Evolutionary conservation across 2,113 vertebrate species (phyloP).

Genomic region (Crotalus horridus): DNA sequence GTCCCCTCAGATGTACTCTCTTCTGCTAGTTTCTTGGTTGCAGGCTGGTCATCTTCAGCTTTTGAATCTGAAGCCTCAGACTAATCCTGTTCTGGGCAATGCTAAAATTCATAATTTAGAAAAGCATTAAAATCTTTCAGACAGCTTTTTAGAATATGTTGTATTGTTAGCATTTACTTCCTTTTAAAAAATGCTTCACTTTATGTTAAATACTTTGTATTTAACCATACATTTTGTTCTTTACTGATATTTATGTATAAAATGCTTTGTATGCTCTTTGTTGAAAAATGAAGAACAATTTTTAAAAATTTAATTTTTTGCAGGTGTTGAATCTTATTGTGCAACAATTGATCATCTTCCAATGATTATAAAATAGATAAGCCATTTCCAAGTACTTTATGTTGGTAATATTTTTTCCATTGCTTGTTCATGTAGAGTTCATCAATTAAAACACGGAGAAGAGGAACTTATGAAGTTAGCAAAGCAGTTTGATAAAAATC

Average conservation of each 20-base stretch:
- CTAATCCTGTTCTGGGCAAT: too few species aligned
- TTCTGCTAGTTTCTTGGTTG: too few species aligned
- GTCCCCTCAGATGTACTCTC: too few species aligned
- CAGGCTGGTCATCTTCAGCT: too few species aligned
- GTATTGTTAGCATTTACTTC: not conserved
- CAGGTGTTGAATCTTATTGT: not conserved
- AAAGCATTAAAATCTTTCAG: not conserved
- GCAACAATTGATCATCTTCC: not conserved
- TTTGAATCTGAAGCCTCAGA: too few species aligned
- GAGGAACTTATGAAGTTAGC: constrained; percentile 77
- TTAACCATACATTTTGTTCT: not conserved
- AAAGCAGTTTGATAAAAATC: constrained; percentile 74
- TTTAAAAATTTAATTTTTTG: not conserved
- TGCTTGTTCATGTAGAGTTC: not conserved
- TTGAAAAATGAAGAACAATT: not conserved
- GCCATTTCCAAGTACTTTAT: not conserved
- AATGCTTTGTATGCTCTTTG: not conserved
- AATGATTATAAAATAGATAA: not conserved
- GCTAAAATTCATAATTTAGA: not conserved
- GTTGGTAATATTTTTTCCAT: not conserved
- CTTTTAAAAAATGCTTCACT: not conserved
- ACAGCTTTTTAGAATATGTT: not conserved
- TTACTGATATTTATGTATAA: not conserved
- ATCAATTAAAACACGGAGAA: constrained; percentile 58
- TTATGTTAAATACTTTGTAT: not conserved